Evolutionary conservation across 1,140 invertebrate genomes (phyloP), one percentile per base, ranked within the genome.

Genomic region (Conus ventricosus): DNA sequence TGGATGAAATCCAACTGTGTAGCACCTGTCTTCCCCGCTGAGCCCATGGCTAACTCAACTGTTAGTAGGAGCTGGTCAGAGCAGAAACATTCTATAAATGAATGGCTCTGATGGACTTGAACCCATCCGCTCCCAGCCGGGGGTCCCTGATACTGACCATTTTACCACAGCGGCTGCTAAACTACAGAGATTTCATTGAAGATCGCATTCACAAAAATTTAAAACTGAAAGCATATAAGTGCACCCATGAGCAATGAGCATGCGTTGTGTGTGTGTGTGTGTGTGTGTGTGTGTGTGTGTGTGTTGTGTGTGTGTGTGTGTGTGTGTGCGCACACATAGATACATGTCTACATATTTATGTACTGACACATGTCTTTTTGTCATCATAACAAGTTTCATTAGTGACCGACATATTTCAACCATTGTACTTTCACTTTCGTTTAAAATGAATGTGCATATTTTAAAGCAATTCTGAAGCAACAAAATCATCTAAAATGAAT

Each of bases 271-370:
- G n/a, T 39, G 25, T 78, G 25, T 39, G 25, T 39, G n/a, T 39
- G 25, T 11, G 25, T 6, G 25, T 78, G 8, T 78, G 76, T 78
- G 76, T 78, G 76, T 78, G 57, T 84, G 25, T 84, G 23, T 84
- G 23, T 84, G 82, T 55, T 84, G 82, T 63, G 54, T 84, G 54
- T 57, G 57, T 63, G 57, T 84, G 10, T n/a, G 57, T 57, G 57
- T 57, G 57, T 57, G 57, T 84, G 54, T 63, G 54, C 4, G 82
- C 25, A 15, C n/a, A 25, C 15, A 20, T 7, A 20, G 10, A n/a
- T 57, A 53, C 55, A 25, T 55, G 57, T 84, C 2, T 63, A 20
- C n/a, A 53, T 57, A 25, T 55, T 17, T 57, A 25, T 55, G 57
- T 84, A 4, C 55, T 5, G 10, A 20, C n/a, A n/a, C 55, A 20